Evolutionary conservation across 53 echinoderm and acorn worm species (phyloP), one percentile per base, ranked within the genome.

Genomic region (Paracentrotus lividus): DNA sequence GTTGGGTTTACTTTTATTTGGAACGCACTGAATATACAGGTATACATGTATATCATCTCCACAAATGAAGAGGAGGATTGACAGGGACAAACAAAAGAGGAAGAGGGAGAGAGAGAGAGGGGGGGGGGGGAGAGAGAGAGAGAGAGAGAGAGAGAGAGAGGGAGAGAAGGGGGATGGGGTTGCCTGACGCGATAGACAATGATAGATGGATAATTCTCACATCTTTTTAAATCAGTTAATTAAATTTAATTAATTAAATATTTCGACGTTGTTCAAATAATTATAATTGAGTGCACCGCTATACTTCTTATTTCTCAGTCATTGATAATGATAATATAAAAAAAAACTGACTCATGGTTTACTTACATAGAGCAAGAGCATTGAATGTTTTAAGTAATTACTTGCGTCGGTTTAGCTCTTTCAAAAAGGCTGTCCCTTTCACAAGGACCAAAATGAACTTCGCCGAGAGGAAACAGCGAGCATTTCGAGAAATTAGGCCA

Each of bases 301-400:
- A 7, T 59, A 23, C 59, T 7, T 5, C 5, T 5, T 5, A 4
- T 59, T 5, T 21, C 59, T 64, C 64, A 29, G 0, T 29, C 27
- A 29, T 54, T 64, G 27, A 61, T 1, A 0, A 61, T 61, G 10
- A 27, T 61, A 64, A 64, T 64, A 64, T 29, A 64, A 64, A 27
- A 2, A 64, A 64, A 64, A 8, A 27, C 8, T 26, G 64, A 64
- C 64, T 27, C 64, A 29, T 27, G n/a, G 8, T 64, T 29, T 9
- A 29, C 64, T 29, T 20, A n/a, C n/a, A 57, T 36, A 56, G 13
- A 1, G 10, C 34, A 64, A 44, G 12, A 88, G 27, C 51, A 85
- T 85, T 45, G 85, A 49, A 49, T 85, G 49, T 85, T n/a, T 85
- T 51, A 85, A 26, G 85, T 85, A 85, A 85, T 85, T 49, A 85